Conservation (phyloP, 2,113 vertebrate species). For the Isurus oxyrinchus region DNA sequence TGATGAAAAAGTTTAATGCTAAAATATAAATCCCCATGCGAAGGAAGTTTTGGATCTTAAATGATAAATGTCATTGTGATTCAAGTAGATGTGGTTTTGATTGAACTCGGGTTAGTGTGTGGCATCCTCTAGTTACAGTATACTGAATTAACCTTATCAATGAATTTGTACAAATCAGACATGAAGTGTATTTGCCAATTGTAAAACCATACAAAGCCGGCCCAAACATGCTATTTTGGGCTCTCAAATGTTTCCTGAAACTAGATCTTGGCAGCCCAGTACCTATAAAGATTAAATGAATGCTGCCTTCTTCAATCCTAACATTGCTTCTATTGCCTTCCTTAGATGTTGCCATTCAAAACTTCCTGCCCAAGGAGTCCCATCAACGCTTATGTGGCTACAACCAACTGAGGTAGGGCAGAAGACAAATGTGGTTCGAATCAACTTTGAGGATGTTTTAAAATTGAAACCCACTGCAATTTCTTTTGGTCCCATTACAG, state of each 20-base stretch:
- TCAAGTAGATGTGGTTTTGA: neutral
- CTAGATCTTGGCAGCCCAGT: neutral
- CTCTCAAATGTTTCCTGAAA: neutral
- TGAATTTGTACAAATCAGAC: neutral
- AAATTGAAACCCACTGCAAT: neutral
- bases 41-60: neutral
- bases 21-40: neutral
- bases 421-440: too few relatives aligned
- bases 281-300: neutral
- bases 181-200: neutral
- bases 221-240: neutral
- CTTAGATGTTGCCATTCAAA: constrained; percentile 71
- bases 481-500: neutral
- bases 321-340: neutral
- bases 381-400: constrained; percentile 70
- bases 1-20: neutral
- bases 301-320: neutral
- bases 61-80: neutral
- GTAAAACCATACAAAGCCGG: neutral
- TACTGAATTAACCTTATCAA: neutral
- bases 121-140: neutral
- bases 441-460: neutral
- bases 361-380: constrained; percentile 84
- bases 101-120: neutral
- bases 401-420: constrained; percentile 63